Evolutionary conservation across 2,113 vertebrate genomes (phyloP), one percentile per base, ranked within the genome.

Genomic region (Lophius piscatorius): DNA sequence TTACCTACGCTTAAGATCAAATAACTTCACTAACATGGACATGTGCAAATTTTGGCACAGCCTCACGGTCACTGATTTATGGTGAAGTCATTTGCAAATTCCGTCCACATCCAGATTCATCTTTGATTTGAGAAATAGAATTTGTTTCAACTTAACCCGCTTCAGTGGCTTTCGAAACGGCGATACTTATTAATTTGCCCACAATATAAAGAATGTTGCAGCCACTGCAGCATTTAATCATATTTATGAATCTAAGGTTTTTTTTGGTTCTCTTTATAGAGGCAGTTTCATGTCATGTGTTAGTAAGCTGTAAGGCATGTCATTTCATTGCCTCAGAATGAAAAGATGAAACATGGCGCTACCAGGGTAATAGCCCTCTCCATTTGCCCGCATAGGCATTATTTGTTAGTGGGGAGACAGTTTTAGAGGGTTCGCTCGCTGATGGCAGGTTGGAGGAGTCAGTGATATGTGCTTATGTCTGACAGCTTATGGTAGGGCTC

Each of bases 321-420:
- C 44, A 39, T 78, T 81, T 83, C 74, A 81, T 74, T 60, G 73
- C 77, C n/a, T 14, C 39, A 13, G 45, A 3, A 24, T 83, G 74
- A 82, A 81, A 74, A 84, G 79, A 84, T 85, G 76, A 85, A 83
- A 83, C 63, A 83, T 70, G 56, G 81, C 73, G 70, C 71, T 39
- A 31, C 73, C 33, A 28, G 76, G 49, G 42, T 80, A 82, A 78
- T 76, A 18, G 79, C 48, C 69, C 82, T 61, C 62, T 81, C 75
- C 71, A 64, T 83, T 89, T 84, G 61, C 66, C 80, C 55, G 76
- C 67, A 50, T 24, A 40, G 66, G 71, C 74, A 80, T 83, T 84
- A 89, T 82, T 86, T 87, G 70, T 75, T 80, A 82, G 85, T 57
- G 63, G 47, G 45, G 34, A 82, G 83, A 84, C 79, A 87, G 83